Percentiles rank a stretch among this genome's conserved stretches.
phyloP scores from a whole-genome alignment of 2,888 invertebrate genomes.

The Troides oblongomaculatus region DNA sequence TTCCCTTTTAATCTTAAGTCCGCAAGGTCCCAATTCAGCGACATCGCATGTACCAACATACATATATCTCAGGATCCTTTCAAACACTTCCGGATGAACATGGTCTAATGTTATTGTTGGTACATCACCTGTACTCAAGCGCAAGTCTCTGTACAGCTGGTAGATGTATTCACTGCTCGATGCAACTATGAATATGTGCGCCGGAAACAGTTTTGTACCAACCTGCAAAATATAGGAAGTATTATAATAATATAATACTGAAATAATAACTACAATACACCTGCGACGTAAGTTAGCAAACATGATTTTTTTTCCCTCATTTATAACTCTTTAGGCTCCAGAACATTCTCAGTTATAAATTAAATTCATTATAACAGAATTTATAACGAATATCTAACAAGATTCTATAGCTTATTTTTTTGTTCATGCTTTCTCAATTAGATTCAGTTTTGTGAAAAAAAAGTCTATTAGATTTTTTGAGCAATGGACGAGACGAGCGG shows the following conservation, averaged over 20 bases:
- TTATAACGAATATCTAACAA: no score
- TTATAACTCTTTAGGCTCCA: no score
- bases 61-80: constrained; percentile 82
- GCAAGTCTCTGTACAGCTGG: constrained; percentile 71
- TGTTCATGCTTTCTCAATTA: no score
- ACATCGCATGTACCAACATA: constrained; percentile 86
- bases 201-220: constrained; percentile 81
- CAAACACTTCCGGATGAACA: constrained; percentile 83
- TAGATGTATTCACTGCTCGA: constrained; percentile 82
- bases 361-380: no score
- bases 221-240: constrained; percentile 58
- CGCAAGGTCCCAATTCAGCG: constrained; percentile 72
- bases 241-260: constrained; percentile 6
- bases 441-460: no score
- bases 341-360: no score
- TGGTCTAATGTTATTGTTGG: constrained; percentile 73
- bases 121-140: constrained; percentile 48
- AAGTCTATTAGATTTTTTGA: no score
- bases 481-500: no score
- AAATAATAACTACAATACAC: not conserved
- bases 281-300: no score
- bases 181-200: constrained; percentile 86
- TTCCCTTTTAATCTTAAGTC: constrained; percentile 68
- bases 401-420: no score
- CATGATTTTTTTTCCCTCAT: no score